Conservation (phyloP, 2,113 vertebrate species). For the Pangasianodon gigas region DNA sequence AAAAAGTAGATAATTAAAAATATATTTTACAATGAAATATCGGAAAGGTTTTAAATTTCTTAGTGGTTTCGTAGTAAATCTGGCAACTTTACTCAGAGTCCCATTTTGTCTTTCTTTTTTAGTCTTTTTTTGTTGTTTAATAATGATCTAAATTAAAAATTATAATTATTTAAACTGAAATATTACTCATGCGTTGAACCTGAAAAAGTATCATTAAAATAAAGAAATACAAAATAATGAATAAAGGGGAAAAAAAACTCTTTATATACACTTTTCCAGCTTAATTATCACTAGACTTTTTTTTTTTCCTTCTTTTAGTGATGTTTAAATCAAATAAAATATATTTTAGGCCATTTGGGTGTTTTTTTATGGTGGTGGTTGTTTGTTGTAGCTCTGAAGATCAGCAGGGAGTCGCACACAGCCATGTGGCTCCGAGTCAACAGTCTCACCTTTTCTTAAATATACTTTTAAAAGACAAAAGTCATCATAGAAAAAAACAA, state of each 20-base stretch:
- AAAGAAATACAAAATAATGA: not conserved
- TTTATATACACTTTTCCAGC: not conserved
- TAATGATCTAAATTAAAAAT: not conserved
- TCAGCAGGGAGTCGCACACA: slow-evolving; percentile 30
- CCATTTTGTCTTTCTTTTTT: not conserved
- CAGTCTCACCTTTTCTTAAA: not conserved
- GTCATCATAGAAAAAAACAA: not conserved
- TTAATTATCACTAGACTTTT: not conserved
- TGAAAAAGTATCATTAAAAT: not conserved
- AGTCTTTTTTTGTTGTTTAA: not conserved
- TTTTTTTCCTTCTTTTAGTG: not conserved
- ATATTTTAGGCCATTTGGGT: not conserved
- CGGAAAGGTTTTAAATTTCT: not conserved
- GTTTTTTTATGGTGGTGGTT: not conserved
- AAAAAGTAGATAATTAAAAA: accelerated
- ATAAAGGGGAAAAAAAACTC: not conserved
- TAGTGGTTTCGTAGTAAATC: too few relatives aligned
- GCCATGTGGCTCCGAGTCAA: slow-evolving; percentile 43
- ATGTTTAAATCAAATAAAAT: not conserved
- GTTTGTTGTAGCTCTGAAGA: slow-evolving; percentile 10
- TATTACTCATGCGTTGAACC: not conserved
- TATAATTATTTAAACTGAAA: not conserved
- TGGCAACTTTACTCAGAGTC: not conserved
- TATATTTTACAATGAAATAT: not conserved
- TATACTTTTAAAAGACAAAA: not conserved